A percentile compares a stretch with the other conserved stretches of the same genome.
Conservation (phyloP, 2,113 vertebrate species). For the Oxyruncus cristatus region DNA sequence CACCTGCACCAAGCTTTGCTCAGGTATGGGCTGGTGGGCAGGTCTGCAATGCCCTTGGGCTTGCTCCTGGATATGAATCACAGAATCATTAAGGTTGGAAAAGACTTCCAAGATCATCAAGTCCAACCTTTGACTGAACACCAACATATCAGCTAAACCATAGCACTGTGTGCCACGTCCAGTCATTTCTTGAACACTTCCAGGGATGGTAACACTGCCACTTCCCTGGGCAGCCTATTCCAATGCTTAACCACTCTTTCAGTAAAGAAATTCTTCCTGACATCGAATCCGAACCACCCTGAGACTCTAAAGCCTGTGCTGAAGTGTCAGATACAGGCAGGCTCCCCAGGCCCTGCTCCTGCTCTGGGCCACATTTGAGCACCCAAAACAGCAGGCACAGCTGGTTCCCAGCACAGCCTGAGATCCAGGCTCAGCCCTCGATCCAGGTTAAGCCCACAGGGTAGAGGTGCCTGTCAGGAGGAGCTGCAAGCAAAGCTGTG, state of each 20-base stretch:
- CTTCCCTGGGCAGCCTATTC: not conserved
- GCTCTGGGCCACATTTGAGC: not conserved
- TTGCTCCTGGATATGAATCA: not conserved
- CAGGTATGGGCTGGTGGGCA: not conserved
- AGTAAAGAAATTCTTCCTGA: not conserved
- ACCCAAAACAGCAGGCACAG: not conserved
- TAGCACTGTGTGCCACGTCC: rapidly evolving
- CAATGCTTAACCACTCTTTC: not conserved
- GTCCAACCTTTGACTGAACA: not conserved
- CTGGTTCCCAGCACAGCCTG: not conserved
- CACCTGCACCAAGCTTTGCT: not conserved
- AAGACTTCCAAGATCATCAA: not conserved
- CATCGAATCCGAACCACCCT: not conserved
- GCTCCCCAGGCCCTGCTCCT: not conserved
- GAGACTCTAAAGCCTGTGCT: not conserved
- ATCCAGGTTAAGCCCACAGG: not conserved
- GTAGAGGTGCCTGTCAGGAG: not conserved
- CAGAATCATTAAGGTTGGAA: not conserved
- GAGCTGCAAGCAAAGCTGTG: not conserved
- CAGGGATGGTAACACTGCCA: not conserved
- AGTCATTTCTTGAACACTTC: not conserved
- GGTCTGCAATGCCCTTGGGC: not conserved
- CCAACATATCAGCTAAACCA: not conserved
- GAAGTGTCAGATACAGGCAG: rapidly evolving
- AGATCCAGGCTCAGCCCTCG: not conserved